Conservation (phyloP, 2,113 vertebrate genomes). For the Rhabdornis inornatus region DNA sequence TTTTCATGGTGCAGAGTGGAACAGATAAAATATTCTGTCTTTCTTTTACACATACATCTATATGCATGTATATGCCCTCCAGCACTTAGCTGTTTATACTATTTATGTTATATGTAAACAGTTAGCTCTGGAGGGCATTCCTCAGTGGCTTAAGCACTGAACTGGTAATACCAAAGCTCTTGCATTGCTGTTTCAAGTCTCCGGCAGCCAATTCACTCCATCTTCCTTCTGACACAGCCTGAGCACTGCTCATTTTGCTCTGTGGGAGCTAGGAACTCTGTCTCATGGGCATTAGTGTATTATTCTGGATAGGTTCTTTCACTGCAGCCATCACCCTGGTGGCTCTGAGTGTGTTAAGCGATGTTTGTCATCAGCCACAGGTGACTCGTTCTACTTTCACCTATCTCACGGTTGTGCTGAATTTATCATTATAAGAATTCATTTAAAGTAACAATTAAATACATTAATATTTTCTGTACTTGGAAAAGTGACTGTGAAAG, state of each 20-base stretch:
- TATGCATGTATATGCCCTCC: slow-evolving; percentile 1
- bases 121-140: slow-evolving; percentile 41
- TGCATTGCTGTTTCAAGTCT: background rate
- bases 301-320: background rate
- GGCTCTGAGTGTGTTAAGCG: background rate
- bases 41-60: background rate
- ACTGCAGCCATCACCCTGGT: background rate
- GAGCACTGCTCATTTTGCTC: background rate
- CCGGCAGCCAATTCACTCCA: background rate
- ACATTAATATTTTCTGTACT: background rate
- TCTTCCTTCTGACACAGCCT: background rate
- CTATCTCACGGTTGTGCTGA: background rate
- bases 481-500: background rate
- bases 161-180: slow-evolving; percentile 21
- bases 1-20: slow-evolving; percentile 42
- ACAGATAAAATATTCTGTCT: slow-evolving; percentile 33
- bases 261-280: background rate
- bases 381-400: background rate
- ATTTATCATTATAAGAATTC: background rate
- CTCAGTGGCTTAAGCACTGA: slow-evolving; percentile 12
- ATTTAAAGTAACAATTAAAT: background rate
- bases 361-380: background rate
- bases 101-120: slow-evolving; percentile 35
- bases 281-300: background rate
- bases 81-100: slow-evolving; percentile 52